A percentile compares a stretch with the other conserved stretches of the same genome.
Evolutionary conservation across 1,140 invertebrate species (phyloP).

Genomic region (Drosophila seguyi): DNA sequence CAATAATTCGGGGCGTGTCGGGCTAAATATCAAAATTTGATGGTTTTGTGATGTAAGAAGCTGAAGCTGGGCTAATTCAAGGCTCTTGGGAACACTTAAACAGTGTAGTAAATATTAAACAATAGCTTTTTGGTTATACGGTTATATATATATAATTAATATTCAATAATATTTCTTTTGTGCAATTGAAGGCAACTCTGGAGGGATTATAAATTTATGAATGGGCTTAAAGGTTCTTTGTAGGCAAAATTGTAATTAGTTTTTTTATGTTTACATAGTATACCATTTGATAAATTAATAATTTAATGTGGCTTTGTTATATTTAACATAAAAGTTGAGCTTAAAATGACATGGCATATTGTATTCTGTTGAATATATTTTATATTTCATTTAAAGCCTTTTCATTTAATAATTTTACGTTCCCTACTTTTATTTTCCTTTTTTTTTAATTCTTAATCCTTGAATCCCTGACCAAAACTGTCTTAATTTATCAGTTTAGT

Average conservation of each 20-base stretch:
- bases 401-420: background rate
- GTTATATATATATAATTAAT: slow-evolving; percentile 24
- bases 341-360: background rate
- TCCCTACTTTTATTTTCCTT: background rate
- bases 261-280: background rate
- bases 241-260: slow-evolving; percentile 1
- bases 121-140: slow-evolving; percentile 7
- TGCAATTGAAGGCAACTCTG: background rate
- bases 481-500: background rate
- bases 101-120: slow-evolving; percentile 8
- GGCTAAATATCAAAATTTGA: slow-evolving; percentile 37
- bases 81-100: slow-evolving; percentile 10
- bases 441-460: background rate
- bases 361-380: background rate
- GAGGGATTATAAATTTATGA: slow-evolving; percentile 10
- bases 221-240: background rate
- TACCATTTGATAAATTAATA: background rate
- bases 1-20: slow-evolving; percentile 47
- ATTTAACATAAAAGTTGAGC: background rate
- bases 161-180: slow-evolving; percentile 18
- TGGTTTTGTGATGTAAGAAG: slow-evolving; percentile 44
- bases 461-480: background rate
- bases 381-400: background rate
- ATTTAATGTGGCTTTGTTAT: background rate
- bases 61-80: background rate